phyloP scores from a whole-genome alignment of 1,140 invertebrate species.

The Sminthurinus signatus region DNA sequence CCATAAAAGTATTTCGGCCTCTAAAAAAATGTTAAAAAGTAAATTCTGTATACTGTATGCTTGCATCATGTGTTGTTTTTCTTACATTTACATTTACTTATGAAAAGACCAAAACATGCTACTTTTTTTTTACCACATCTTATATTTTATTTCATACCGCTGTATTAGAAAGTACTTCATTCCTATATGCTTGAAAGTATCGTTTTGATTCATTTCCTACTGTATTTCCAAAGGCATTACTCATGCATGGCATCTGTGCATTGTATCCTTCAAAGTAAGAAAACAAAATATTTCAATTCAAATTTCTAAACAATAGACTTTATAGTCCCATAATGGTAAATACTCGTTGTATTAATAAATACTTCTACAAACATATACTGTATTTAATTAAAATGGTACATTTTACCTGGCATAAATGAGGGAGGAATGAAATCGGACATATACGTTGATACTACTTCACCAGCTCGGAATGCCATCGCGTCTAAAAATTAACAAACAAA shows the following conservation, averaged over 20 bases:
- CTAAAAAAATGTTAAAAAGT: slow-evolving; percentile 6
- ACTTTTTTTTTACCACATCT: neutral
- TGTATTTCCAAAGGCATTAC: slow-evolving; percentile 25
- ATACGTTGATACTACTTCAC: slow-evolving; percentile 22
- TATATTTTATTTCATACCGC: slow-evolving; percentile 11
- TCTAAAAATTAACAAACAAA: no score
- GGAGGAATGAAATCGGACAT: slow-evolving; percentile 34
- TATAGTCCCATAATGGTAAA: neutral
- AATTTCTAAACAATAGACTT: neutral
- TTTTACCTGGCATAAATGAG: slow-evolving; percentile 21
- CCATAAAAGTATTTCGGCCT: slow-evolving; percentile 33
- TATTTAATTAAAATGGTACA: neutral
- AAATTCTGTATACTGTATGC: neutral
- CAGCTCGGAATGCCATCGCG: slow-evolving; percentile 33
- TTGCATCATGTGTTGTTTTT: neutral
- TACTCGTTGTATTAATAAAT: neutral
- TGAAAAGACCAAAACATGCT: neutral
- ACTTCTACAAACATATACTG: neutral
- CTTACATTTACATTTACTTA: neutral
- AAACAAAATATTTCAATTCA: neutral
- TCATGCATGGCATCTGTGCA: slow-evolving; percentile 21
- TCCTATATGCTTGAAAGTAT: slow-evolving; percentile 26
- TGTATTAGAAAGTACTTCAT: slow-evolving; percentile 23
- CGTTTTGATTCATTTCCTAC: slow-evolving; percentile 24
- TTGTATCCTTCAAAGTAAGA: slow-evolving; percentile 11